Percentiles rank a stretch among this genome's conserved stretches.
These are phyloP conservation scores for Rhynchophorus ferrugineus DNA, from an alignment of 1,140 invertebrate genomes.

Conservation along the genomic window DNA sequence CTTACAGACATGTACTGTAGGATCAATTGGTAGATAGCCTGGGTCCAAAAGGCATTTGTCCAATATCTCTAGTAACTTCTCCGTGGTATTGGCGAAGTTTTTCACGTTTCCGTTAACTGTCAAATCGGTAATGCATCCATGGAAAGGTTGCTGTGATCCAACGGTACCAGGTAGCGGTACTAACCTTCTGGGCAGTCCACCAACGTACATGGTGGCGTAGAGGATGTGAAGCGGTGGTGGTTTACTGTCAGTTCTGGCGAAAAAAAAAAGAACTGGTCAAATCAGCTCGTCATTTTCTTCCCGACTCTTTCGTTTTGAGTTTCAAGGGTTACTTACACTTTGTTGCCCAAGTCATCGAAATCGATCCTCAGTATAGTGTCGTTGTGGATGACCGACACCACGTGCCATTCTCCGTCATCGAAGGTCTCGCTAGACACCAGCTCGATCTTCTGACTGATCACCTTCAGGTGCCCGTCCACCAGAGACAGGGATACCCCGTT, in stretches of 20 bases:
- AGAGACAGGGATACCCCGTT: slow-evolving; percentile 61
- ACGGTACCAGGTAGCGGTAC: slow-evolving; percentile 37
- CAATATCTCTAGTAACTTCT: slow-evolving; percentile 56
- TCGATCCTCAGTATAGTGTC: slow-evolving; percentile 57
- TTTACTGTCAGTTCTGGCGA: slow-evolving; percentile 44
- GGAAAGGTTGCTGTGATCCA: slow-evolving; percentile 49
- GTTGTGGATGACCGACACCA: slow-evolving; percentile 74
- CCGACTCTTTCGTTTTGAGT: too few relatives aligned
- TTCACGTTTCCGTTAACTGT: slow-evolving; percentile 73
- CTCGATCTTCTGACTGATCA: slow-evolving; percentile 60
- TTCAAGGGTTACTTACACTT: slow-evolving; percentile 46
- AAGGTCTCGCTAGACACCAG: slow-evolving; percentile 56
- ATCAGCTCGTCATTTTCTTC: too few relatives aligned
- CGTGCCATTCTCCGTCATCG: slow-evolving; percentile 90
- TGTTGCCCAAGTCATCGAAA: slow-evolving; percentile 73
- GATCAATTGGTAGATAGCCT: slow-evolving; percentile 26
- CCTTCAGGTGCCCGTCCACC: slow-evolving; percentile 57
- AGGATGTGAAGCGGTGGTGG: slow-evolving; percentile 53
- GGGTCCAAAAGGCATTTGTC: slow-evolving; percentile 50
- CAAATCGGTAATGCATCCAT: slow-evolving; percentile 81
- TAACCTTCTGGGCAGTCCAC: slow-evolving; percentile 64
- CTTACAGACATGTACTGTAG: slow-evolving; percentile 28
- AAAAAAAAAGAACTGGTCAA: too few relatives aligned
- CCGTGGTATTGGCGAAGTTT: slow-evolving; percentile 69
- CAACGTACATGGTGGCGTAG: slow-evolving; percentile 70